These are phyloP conservation scores for Lates calcarifer DNA, from an alignment of 2,113 vertebrate species.

Conservation along the genomic window DNA sequence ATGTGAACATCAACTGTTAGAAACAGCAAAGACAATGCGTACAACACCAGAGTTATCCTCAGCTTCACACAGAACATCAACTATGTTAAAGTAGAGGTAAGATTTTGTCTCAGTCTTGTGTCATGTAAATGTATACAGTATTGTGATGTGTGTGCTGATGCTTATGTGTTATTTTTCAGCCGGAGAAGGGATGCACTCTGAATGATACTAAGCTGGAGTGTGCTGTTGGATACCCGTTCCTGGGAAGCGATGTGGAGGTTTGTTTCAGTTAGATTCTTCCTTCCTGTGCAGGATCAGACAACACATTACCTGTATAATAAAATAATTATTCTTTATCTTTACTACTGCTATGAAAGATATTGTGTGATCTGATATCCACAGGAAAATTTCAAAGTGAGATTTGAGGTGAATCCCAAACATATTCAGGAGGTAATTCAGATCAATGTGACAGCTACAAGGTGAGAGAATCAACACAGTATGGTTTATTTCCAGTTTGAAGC, in stretches of 20 bases:
- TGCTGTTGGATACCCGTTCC: conserved; percentile 94
- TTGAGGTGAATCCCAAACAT: conserved; percentile 89
- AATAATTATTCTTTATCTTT: background rate
- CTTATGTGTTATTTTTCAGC: conserved; percentile 77
- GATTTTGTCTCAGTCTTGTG: conserved; percentile 1
- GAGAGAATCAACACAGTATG: conserved; percentile 6
- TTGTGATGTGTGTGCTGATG: background rate
- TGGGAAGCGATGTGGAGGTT: conserved; percentile 85
- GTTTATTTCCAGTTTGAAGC: background rate
- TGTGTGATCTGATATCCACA: conserved; percentile 60
- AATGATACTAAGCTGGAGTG: conserved; percentile 88
- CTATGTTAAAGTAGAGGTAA: conserved; percentile 93
- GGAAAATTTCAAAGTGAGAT: conserved; percentile 90
- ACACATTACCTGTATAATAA: background rate
- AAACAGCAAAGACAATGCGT: conserved; percentile 94
- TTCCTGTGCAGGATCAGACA: no score
- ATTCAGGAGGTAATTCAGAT: conserved; percentile 87
- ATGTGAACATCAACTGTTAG: conserved; percentile 85
- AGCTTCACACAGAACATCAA: conserved; percentile 93
- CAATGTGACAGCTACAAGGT: conserved; percentile 91
- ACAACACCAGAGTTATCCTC: conserved; percentile 91
- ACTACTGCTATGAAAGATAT: background rate
- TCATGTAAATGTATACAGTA: background rate
- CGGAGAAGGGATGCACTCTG: conserved; percentile 88
- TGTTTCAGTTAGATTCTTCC: background rate